Percentiles rank a stretch among this genome's conserved stretches.
Evolutionary conservation across 2,888 invertebrate genomes (phyloP).

Genomic region (Conops quadrifasciatus): DNA sequence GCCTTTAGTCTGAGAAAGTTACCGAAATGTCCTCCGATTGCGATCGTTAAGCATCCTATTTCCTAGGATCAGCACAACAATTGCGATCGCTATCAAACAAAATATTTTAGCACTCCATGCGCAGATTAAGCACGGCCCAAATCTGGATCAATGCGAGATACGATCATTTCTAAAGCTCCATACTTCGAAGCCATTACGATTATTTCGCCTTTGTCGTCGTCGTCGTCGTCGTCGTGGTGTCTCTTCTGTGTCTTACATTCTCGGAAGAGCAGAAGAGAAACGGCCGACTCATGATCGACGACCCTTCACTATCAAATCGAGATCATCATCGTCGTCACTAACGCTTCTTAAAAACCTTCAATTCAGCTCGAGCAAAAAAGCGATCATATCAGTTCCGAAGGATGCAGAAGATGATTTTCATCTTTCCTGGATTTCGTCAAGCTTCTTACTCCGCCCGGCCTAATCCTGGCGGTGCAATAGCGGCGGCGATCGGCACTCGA

Average conservation of each 20-base stretch:
- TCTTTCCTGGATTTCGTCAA: conserved; percentile 14
- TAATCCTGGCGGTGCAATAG: conserved; percentile 22
- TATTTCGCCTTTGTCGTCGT: no score
- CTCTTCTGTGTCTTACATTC: neutral
- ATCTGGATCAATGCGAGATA: neutral
- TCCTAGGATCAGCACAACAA: neutral
- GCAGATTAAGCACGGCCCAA: neutral
- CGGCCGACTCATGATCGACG: neutral
- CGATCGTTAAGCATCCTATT: neutral
- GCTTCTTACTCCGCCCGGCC: neutral
- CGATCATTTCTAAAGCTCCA: neutral
- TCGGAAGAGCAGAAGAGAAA: neutral
- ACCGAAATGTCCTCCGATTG: no score
- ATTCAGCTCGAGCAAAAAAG: conserved; percentile 8
- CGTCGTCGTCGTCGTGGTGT: neutral
- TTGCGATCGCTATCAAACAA: neutral
- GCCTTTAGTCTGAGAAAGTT: no score
- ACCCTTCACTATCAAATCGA: neutral
- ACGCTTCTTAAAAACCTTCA: conserved; percentile 3
- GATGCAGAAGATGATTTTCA: conserved; percentile 14
- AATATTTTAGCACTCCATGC: conserved; percentile 1
- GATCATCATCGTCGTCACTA: neutral
- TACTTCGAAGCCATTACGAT: neutral
- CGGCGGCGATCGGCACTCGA: conserved; percentile 44
- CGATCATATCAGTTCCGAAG: conserved; percentile 23